Evolutionary conservation across 2,888 invertebrate genomes (phyloP).

Genomic region (Coleophora flavipennella): DNA sequence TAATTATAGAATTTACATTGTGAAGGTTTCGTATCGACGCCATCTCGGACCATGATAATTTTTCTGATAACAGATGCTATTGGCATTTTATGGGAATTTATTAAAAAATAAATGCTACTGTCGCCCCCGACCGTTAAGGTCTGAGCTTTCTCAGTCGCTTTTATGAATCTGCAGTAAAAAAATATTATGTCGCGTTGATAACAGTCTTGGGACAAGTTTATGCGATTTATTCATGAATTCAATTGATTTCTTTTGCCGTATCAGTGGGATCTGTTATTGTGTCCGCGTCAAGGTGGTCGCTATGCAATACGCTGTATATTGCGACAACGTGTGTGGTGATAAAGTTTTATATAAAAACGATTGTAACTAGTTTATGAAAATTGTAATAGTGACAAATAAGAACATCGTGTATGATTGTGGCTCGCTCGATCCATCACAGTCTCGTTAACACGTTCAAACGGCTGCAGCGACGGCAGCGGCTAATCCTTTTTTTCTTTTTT

Average conservation of each 20-base stretch:
- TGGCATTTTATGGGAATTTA: constrained; percentile 50
- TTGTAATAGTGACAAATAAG: constrained; percentile 28
- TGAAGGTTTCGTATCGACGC: constrained; percentile 42
- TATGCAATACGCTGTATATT: constrained; percentile 16
- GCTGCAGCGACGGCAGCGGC: constrained; percentile 18
- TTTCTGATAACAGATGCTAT: constrained; percentile 53
- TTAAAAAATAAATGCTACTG: constrained; percentile 43
- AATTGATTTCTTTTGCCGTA: constrained; percentile 55
- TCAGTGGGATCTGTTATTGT: constrained; percentile 41
- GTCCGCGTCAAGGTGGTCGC: no score
- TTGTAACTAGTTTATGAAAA: constrained; percentile 37
- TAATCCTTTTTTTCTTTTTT: constrained; percentile 39
- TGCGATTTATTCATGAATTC: constrained; percentile 64
- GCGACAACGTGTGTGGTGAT: constrained; percentile 29
- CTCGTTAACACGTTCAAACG: constrained; percentile 60
- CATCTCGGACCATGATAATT: constrained; percentile 53
- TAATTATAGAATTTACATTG: constrained; percentile 68
- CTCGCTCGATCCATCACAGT: constrained; percentile 63
- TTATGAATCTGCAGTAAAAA: constrained; percentile 46
- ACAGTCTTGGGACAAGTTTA: constrained; percentile 43
- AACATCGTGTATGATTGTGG: constrained; percentile 45
- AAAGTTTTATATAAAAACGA: constrained; percentile 24
- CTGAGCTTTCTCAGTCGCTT: constrained; percentile 36
- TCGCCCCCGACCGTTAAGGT: constrained; percentile 28
- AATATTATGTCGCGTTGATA: constrained; percentile 55